Conservation (phyloP, 2,888 invertebrate species). For the Eristalis tenax region DNA sequence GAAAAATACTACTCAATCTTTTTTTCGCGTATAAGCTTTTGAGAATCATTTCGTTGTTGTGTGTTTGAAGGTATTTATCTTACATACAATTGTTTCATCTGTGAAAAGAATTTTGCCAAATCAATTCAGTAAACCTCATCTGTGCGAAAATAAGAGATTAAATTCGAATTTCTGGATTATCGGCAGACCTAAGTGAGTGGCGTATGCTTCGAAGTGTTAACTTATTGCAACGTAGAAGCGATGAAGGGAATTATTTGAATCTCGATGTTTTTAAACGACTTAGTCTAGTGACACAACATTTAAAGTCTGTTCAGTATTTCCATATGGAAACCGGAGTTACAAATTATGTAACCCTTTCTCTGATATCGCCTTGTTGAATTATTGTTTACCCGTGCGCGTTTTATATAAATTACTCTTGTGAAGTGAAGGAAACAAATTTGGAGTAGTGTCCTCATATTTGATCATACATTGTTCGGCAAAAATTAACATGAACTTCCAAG, state of each 20-base stretch:
- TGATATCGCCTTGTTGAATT: not conserved
- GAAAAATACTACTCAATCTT: not conserved
- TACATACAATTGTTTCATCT: too few relatives aligned
- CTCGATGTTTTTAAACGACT: not conserved
- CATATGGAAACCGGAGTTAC: not conserved
- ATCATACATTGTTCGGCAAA: too few relatives aligned
- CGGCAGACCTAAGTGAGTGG: too few relatives aligned
- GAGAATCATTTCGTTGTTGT: not conserved
- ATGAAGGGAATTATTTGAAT: not conserved
- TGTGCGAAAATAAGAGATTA: too few relatives aligned
- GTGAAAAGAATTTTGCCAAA: too few relatives aligned
- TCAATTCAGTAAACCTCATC: too few relatives aligned
- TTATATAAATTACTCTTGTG: not conserved
- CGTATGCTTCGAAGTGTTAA: too few relatives aligned
- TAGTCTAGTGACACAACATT: not conserved
- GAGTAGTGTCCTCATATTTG: too few relatives aligned
- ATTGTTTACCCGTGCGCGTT: not conserved
- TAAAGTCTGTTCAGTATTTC: conserved; percentile 8
- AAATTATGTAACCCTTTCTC: not conserved
- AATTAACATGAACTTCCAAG: too few relatives aligned
- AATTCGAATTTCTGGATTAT: too few relatives aligned
- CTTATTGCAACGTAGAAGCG: too few relatives aligned
- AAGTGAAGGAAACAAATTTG: not conserved
- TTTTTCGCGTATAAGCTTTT: not conserved
- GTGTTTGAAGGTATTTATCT: not conserved